Evolutionary conservation across 2,113 vertebrate species (phyloP), one percentile per base, ranked within the genome.

Genomic region (Siniperca chuatsi): DNA sequence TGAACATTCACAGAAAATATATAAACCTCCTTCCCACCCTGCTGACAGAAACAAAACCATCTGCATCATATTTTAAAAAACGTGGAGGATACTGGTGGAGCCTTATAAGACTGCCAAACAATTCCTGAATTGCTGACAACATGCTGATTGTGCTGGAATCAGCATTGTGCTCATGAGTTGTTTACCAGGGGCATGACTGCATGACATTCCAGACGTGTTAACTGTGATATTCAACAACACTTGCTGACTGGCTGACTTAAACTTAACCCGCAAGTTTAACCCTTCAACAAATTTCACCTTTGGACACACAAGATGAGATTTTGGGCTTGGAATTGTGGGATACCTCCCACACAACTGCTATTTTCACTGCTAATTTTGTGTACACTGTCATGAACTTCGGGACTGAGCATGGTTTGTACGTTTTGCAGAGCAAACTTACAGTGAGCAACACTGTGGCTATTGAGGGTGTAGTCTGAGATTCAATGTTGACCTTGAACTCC

Each of bases 121-220:
- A 74, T 33, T 69, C 35, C 25, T 66, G 42, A 71, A 42, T 16
- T 35, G n/a, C 10, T 79, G 79, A 83, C 54, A 84, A 84, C 35
- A 29, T 4, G 57, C 16, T 0, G 37, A 70, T 48, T 86, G 81
- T 78, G 79, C 79, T 86, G 40, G 8, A 48, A 58, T 86, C 72
- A 89, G 88, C 87, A 69, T 9, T 72, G 52, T 60, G 52, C 44
- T 74, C n/a, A 64, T 23, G 62, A 78, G 76, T 66, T 81, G 79
- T 83, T 85, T 64, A 80, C 8, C 4, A 70, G n/a, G 21, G 2
- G 3, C 42, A 18, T 66, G 79, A 62, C 21, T 42, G 33, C 33
- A 65, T 50, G 67, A 79, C 67, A 83, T 71, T 37, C 46, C 20
- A 71, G 52, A 18, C 2, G 1, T 42, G 58, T 54, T 48, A 23